Conservation (phyloP, 2,888 invertebrate genomes). For the Nowickia ferox region DNA sequence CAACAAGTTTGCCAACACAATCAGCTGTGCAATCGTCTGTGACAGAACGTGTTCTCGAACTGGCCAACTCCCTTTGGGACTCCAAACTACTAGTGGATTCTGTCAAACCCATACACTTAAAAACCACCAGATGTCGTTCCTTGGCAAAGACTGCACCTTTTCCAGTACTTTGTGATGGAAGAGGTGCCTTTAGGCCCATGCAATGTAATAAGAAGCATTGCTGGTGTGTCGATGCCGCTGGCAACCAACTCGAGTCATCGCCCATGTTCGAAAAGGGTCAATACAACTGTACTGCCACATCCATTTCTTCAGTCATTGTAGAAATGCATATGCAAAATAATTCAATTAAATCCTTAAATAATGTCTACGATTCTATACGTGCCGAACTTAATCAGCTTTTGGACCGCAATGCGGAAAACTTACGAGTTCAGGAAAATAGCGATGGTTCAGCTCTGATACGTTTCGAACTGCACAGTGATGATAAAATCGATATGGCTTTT, state of each 20-base stretch:
- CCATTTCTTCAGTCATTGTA: conserved; percentile 90
- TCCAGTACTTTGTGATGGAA: conserved; percentile 86
- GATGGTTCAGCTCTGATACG: conserved; percentile 84
- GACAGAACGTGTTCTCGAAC: conserved; percentile 79
- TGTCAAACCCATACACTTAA: conserved; percentile 77
- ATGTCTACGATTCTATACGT: conserved; percentile 83
- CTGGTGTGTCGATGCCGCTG: conserved; percentile 95
- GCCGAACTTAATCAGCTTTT: conserved; percentile 81
- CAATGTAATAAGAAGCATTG: conserved; percentile 88
- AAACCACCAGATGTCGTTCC: conserved; percentile 83
- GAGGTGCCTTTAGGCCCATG: conserved; percentile 89
- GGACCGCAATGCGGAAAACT: conserved; percentile 84
- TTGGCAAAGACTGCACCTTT: conserved; percentile 82
- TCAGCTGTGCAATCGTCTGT: conserved; percentile 80
- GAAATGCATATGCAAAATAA: conserved; percentile 89
- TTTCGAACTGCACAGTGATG: conserved; percentile 88
- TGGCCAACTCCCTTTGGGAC: conserved; percentile 79
- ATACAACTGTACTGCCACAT: conserved; percentile 86
- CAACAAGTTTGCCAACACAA: neutral
- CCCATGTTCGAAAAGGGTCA: conserved; percentile 86
- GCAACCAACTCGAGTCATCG: conserved; percentile 87
- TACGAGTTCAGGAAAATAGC: conserved; percentile 84
- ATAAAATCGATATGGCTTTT: conserved; percentile 91
- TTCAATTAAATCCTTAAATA: conserved; percentile 83
- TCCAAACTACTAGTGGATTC: conserved; percentile 81